A percentile compares a stretch with the other conserved stretches of the same genome.
Evolutionary conservation across 2,888 invertebrate species (phyloP).

Genomic region (Apoderus coryli): DNA sequence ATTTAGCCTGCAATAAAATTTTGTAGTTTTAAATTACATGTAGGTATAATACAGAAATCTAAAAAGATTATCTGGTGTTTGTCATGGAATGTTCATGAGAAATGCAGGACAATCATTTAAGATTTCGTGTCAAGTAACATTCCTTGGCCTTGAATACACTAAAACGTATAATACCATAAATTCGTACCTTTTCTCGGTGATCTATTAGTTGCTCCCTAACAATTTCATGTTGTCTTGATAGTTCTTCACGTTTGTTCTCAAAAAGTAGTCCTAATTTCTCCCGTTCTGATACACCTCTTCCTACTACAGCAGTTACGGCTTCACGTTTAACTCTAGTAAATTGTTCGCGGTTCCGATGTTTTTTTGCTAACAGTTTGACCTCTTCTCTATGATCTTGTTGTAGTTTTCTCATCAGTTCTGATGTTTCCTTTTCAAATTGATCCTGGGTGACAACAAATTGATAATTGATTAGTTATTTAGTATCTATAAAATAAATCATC

Average conservation of each 20-base stretch:
- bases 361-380: slow-evolving; percentile 73
- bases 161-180: too few species aligned
- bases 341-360: slow-evolving; percentile 83
- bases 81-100: too few species aligned
- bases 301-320: slow-evolving; percentile 68
- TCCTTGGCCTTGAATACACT: too few species aligned
- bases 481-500: too few species aligned
- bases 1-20: slow-evolving; percentile 27
- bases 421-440: slow-evolving; percentile 54
- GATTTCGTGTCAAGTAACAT: too few species aligned
- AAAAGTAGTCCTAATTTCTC: slow-evolving; percentile 64
- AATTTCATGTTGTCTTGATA: slow-evolving; percentile 65
- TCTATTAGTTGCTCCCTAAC: slow-evolving; percentile 55
- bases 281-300: slow-evolving; percentile 79
- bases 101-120: too few species aligned
- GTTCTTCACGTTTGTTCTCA: slow-evolving; percentile 58
- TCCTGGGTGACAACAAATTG: slow-evolving; percentile 28
- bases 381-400: slow-evolving; percentile 76
- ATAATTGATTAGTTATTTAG: too few species aligned
- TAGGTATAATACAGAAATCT: too few species aligned
- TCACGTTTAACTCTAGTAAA: slow-evolving; percentile 74
- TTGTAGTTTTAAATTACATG: too few species aligned
- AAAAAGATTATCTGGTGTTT: too few species aligned
- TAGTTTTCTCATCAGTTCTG: slow-evolving; percentile 63
- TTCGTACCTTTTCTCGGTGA: slow-evolving; percentile 47